Base-by-base conservation (phyloP, 2,888 invertebrate genomes). In the Alloscopus bannaensis region DNA sequence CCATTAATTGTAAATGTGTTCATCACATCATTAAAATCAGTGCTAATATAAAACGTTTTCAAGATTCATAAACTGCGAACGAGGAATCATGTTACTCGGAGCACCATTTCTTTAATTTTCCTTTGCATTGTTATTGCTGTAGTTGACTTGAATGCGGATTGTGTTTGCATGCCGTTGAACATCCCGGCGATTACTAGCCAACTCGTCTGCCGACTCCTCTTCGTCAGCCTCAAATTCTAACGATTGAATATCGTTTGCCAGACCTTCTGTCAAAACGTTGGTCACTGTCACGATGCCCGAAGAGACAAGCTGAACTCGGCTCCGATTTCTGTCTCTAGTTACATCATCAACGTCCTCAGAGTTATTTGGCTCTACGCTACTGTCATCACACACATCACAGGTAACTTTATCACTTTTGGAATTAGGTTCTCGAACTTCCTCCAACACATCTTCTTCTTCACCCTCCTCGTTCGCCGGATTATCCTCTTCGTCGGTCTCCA, bases 171-270 rank as follows among this genome's bases (percentile, higher is more conserved):
- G 77, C 2, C 81, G 70, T 31, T 71, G 52, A 0, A 72, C 29
- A 50, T 81, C 80, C 4, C 28, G 45, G 8, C 42, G 50, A 40
- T 20, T 77, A 18, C 24, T 31, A 16, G 76, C 45, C 18, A 66
- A n/a, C 26, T 81, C 81, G 31, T 81, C 81, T 1, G 76, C 66
- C 3, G 68, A 69, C 20, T 80, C 80, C 24, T 69, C 64, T 20
- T 76, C 76, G 29, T 81, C 81, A 31, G 81, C 81, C 47, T 71
- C 81, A 62, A 81, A 81, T 22, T 81, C 81, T n/a, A 81, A 42
- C 2, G 76, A 81, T 22, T 80, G 75, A 42, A 65, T 76, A 22
- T 71, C 75, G 26, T 75, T 65, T n/a, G 72, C 66, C 6, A 62
- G 24, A 18, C 59, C 62, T 29, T 81, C 81, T 0, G 64, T 59